Percentiles rank a stretch among this genome's conserved stretches.
Evolutionary conservation across 2,113 vertebrate species (phyloP).

Genomic region (Hipposideros armiger): DNA sequence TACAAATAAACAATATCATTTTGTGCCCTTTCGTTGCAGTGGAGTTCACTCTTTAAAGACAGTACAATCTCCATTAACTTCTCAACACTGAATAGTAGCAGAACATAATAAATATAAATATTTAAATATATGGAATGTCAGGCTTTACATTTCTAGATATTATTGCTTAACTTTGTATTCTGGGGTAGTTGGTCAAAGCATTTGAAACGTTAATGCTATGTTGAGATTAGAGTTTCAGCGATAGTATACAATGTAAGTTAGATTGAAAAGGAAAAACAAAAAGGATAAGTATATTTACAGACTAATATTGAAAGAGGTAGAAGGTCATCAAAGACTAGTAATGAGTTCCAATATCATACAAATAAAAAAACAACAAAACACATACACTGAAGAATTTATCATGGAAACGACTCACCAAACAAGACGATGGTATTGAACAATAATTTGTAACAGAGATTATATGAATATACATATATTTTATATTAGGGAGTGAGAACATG

Average conservation of each 20-base stretch:
- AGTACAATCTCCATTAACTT: neutral
- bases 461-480: neutral
- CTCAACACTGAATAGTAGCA: neutral
- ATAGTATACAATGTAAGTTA: neutral
- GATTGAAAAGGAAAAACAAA: neutral
- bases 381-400: neutral
- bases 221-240: neutral
- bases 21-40: neutral
- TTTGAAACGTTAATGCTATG: neutral
- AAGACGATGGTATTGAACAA: neutral
- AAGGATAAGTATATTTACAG: neutral
- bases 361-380: neutral
- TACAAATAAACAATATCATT: neutral
- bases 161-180: neutral
- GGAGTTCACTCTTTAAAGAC: neutral
- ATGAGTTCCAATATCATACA: neutral
- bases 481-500: neutral
- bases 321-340: neutral
- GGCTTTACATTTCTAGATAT: neutral
- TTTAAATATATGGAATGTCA: neutral
- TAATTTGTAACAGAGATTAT: neutral
- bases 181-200: neutral
- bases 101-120: neutral
- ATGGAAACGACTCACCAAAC: neutral
- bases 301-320: neutral